Conservation (phyloP, 2,797 vertebrate genomes). For the Acestrorhynchus altus region DNA sequence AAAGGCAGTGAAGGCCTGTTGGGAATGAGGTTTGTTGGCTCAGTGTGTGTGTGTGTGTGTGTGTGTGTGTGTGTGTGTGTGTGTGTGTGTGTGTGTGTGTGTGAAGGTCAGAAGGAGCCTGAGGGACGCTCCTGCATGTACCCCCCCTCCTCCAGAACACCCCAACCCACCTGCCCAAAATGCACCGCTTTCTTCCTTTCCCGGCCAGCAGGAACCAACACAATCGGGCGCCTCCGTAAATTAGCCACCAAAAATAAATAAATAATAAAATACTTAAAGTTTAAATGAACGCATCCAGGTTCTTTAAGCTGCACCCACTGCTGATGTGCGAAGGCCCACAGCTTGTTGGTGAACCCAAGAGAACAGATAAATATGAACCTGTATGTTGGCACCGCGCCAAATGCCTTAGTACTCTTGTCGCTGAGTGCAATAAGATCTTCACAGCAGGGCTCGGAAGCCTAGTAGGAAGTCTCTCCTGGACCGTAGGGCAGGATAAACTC, state of each 20-base stretch:
- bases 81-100: constrained; percentile 56
- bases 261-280: no score
- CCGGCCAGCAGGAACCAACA: constrained; percentile 17
- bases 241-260: background rate
- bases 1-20: background rate
- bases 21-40: constrained; percentile 48
- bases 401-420: no score
- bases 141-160: background rate
- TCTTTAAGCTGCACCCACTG: no score
- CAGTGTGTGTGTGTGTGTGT: constrained; percentile 33
- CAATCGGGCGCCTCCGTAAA: constrained; percentile 15
- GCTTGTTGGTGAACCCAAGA: no score
- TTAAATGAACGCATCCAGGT: background rate
- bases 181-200: constrained; percentile 8
- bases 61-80: constrained; percentile 53
- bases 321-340: no score
- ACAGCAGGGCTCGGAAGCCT: no score
- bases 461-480: no score
- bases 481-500: no score
- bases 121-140: constrained; percentile 39
- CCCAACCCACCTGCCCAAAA: constrained; percentile 29
- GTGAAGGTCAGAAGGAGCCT: constrained; percentile 67
- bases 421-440: no score
- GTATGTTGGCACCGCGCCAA: no score
- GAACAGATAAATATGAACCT: no score